These are phyloP conservation scores for Psittacula cyanocephala DNA, from an alignment of 2,113 vertebrate species.

Conservation along the genomic window DNA sequence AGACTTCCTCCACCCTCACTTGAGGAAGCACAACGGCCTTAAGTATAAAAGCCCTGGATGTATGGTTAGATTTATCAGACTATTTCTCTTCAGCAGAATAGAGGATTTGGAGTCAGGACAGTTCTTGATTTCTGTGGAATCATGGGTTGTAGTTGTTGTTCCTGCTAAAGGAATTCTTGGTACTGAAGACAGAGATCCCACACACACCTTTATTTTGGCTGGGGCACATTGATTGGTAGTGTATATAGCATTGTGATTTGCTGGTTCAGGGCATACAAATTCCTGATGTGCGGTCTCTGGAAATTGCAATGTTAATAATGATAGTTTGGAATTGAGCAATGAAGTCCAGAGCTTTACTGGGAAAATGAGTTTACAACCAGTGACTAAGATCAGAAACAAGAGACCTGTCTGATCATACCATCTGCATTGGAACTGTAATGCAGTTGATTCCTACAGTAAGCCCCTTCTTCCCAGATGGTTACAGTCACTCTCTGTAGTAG, in stretches of 20 bases:
- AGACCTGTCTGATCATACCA: not conserved
- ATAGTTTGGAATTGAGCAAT: not conserved
- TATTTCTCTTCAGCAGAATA: not conserved
- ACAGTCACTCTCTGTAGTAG: not conserved
- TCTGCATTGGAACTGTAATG: not conserved
- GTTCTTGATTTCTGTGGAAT: not conserved
- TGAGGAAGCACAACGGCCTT: not conserved
- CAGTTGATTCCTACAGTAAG: not conserved
- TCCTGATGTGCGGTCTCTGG: not conserved
- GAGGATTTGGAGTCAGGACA: not conserved
- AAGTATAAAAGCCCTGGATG: not conserved
- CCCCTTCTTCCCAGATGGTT: not conserved
- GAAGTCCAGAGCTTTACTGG: not conserved
- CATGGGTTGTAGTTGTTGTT: not conserved
- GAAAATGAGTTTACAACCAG: not conserved
- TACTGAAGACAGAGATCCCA: not conserved
- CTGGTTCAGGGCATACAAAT: not conserved
- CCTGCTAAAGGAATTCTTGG: not conserved
- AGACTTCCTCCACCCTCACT: not conserved
- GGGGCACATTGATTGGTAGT: not conserved
- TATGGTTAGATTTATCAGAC: not conserved
- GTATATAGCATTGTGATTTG: not conserved
- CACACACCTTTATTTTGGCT: not conserved
- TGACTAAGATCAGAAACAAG: not conserved
- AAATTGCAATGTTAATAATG: not conserved